Conservation (phyloP, 2,888 invertebrate genomes). For the Listrodromus nycthemerus region DNA sequence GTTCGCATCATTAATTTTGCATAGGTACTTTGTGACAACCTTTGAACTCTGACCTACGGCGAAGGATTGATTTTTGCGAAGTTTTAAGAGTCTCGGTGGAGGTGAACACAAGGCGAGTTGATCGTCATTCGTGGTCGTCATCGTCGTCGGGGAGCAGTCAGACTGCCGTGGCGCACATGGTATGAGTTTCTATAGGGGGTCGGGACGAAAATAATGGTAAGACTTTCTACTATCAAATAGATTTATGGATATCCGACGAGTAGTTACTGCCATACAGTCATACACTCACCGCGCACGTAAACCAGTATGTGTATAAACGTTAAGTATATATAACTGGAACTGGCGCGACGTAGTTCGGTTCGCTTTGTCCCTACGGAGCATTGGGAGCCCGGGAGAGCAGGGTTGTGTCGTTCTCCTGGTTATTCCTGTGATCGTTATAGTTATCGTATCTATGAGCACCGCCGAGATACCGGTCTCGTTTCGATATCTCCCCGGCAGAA, state of each 20-base stretch:
- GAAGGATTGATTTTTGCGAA: neutral
- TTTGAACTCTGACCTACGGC: conserved; percentile 33
- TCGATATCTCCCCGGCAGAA: conserved; percentile 30
- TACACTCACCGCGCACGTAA: conserved; percentile 13
- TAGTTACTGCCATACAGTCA: conserved; percentile 26
- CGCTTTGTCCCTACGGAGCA: conserved; percentile 47
- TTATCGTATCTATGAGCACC: conserved; percentile 38
- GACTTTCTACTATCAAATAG: conserved; percentile 83
- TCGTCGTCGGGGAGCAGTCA: conserved; percentile 67
- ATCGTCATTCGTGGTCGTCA: conserved; percentile 65
- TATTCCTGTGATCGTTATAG: conserved; percentile 50
- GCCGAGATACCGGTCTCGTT: conserved; percentile 45
- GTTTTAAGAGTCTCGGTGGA: neutral
- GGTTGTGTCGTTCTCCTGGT: conserved; percentile 49
- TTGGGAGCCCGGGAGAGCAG: conserved; percentile 5
- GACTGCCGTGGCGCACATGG: conserved; percentile 61
- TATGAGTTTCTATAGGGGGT: conserved; percentile 75
- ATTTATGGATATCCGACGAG: conserved; percentile 81
- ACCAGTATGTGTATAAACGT: conserved; percentile 25
- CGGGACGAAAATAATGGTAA: conserved; percentile 79
- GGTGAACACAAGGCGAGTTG: conserved; percentile 29
- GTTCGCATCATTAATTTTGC: neutral
- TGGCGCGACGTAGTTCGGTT: conserved; percentile 47
- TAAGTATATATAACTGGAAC: conserved; percentile 22
- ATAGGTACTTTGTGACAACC: neutral